Conservation (phyloP, 1,140 invertebrate genomes). For the Plodia interpunctella region DNA sequence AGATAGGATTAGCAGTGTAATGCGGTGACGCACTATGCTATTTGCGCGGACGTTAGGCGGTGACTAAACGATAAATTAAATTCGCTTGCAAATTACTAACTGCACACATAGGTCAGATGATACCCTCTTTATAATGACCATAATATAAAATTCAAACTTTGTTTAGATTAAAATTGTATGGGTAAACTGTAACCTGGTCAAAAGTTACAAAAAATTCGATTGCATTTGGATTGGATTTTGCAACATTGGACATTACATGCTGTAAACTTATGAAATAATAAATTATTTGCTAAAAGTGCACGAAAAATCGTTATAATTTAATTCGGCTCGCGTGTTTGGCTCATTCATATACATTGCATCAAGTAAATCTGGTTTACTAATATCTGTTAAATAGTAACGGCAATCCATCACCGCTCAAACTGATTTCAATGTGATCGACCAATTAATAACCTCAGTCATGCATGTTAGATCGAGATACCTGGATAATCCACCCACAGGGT, state of each 20-base stretch:
- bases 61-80: slow-evolving; percentile 31
- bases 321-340: background rate
- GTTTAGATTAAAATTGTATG: too few species aligned
- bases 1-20: background rate
- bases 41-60: slow-evolving; percentile 19
- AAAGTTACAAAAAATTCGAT: too few species aligned
- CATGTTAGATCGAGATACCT: slow-evolving; percentile 13
- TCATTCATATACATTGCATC: background rate
- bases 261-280: background rate
- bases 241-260: too few species aligned
- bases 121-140: too few species aligned
- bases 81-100: slow-evolving; percentile 29
- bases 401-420: slow-evolving; percentile 1
- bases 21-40: slow-evolving; percentile 14
- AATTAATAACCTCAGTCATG: slow-evolving; percentile 46
- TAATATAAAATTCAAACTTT: too few species aligned
- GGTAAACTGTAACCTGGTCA: too few species aligned
- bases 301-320: background rate
- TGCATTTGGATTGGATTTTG: too few species aligned
- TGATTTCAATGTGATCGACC: slow-evolving; percentile 47
- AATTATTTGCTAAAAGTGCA: background rate
- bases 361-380: background rate
- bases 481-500: background rate
- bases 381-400: background rate
- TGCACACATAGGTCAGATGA: slow-evolving; percentile 21